Evolutionary conservation across 92 coral and sea anemone species (phyloP).

Genomic region (Umimayanthus chanpuru): DNA sequence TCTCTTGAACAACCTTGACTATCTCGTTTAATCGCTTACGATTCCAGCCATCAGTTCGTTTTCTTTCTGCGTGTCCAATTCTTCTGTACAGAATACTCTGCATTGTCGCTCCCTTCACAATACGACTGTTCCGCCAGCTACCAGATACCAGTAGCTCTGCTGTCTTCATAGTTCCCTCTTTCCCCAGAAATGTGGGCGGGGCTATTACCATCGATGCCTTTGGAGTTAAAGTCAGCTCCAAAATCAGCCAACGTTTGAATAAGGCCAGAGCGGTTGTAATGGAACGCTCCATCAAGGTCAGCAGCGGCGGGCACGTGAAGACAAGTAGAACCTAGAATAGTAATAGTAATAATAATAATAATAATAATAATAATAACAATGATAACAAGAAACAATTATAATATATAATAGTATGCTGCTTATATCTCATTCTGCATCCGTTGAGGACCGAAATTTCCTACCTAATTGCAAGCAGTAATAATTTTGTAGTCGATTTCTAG

Average conservation of each 20-base stretch:
- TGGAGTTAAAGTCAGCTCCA: constrained; percentile 12
- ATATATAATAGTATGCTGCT: too few relatives aligned
- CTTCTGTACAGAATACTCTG: neutral
- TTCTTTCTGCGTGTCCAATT: neutral
- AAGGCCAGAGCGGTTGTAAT: neutral
- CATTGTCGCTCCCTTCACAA: constrained; percentile 13
- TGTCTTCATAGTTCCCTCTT: constrained; percentile 9
- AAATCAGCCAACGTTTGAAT: neutral
- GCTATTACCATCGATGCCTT: constrained; percentile 31
- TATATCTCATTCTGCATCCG: too few relatives aligned
- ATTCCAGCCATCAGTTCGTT: too few relatives aligned
- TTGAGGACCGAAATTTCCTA: too few relatives aligned
- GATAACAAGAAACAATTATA: neutral
- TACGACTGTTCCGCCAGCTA: constrained; percentile 20
- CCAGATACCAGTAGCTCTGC: neutral
- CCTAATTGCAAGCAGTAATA: too few relatives aligned
- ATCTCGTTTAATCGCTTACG: neutral
- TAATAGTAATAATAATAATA: too few relatives aligned
- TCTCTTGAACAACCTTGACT: neutral
- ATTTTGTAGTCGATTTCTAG: too few relatives aligned
- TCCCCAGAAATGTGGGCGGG: constrained; percentile 42
- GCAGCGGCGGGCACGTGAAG: constrained; percentile 23
- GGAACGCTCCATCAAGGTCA: neutral
- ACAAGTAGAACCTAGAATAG: constrained; percentile 30
- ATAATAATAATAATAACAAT: neutral